phyloP scores from a whole-genome alignment of 2,113 vertebrate genomes.

The Triplophysa rosa region DNA sequence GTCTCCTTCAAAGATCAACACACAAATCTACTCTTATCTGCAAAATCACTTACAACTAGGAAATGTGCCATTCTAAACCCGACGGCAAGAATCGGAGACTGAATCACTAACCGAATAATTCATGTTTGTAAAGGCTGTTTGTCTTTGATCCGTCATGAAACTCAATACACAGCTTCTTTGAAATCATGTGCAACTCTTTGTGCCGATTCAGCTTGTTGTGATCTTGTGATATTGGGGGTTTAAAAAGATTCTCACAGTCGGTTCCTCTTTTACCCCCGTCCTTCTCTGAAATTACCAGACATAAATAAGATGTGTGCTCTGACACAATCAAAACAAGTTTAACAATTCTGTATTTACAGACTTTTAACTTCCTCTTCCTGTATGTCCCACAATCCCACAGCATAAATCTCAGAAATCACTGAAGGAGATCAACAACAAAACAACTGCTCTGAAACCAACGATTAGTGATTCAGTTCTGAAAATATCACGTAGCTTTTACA shows the following conservation, averaged over 20 bases:
- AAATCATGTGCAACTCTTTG: neutral
- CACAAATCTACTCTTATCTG: neutral
- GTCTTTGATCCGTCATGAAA: too few relatives aligned
- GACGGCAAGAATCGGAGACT: neutral
- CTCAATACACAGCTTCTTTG: neutral
- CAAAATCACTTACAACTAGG: neutral
- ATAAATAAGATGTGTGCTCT: neutral
- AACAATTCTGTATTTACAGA: neutral
- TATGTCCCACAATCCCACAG: neutral
- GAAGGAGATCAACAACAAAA: neutral
- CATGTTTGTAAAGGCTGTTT: too few relatives aligned
- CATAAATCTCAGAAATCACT: neutral
- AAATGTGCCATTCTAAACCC: neutral
- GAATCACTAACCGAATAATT: neutral
- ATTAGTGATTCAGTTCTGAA: neutral
- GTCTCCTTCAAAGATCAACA: conserved; percentile 2
- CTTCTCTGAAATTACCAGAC: neutral
- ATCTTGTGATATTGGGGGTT: neutral
- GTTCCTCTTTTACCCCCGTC: neutral
- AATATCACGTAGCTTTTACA: neutral
- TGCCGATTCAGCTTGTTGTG: neutral
- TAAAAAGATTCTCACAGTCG: neutral
- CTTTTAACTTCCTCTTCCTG: neutral
- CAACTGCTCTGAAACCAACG: neutral
- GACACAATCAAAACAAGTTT: too few relatives aligned